Conservation (phyloP, 2,888 invertebrate genomes). For the Anoncus sp. region DNA sequence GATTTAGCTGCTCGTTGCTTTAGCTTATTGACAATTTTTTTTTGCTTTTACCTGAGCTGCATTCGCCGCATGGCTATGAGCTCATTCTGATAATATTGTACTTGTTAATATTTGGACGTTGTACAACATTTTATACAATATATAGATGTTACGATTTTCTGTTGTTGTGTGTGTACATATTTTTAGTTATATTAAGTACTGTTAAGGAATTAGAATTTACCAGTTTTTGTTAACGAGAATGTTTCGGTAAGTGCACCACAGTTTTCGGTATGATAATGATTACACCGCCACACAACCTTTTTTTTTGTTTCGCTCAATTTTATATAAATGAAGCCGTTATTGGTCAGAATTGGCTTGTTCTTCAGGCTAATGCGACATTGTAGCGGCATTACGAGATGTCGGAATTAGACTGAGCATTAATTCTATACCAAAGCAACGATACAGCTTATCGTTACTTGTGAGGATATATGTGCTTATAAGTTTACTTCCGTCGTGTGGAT, state of each 20-base stretch:
- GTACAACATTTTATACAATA: too few species aligned
- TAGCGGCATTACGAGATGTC: conserved; percentile 8
- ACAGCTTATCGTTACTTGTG: not conserved
- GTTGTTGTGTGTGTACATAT: too few species aligned
- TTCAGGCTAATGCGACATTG: conserved; percentile 5
- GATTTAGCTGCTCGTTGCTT: conserved; percentile 3
- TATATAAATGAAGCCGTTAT: not conserved
- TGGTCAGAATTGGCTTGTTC: conserved; percentile 1
- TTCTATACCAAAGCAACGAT: not conserved
- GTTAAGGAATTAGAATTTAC: too few species aligned
- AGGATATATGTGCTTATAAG: not conserved
- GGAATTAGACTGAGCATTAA: not conserved
- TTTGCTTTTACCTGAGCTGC: not conserved
- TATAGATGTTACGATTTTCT: too few species aligned
- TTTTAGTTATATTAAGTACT: too few species aligned
- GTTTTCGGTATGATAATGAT: conserved; percentile 1
- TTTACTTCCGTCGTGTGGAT: not conserved
- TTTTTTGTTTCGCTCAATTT: not conserved
- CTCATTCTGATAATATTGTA: not conserved
- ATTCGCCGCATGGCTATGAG: not conserved
- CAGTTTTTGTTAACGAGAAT: too few species aligned
- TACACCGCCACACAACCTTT: conserved; percentile 13
- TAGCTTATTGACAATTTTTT: not conserved
- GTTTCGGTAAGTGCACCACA: too few species aligned
- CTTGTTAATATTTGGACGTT: too few species aligned